These are phyloP conservation scores for Apostichopus leukothele DNA, from an alignment of 53 echinoderm and acorn worm genomes.

Conservation along the genomic window DNA sequence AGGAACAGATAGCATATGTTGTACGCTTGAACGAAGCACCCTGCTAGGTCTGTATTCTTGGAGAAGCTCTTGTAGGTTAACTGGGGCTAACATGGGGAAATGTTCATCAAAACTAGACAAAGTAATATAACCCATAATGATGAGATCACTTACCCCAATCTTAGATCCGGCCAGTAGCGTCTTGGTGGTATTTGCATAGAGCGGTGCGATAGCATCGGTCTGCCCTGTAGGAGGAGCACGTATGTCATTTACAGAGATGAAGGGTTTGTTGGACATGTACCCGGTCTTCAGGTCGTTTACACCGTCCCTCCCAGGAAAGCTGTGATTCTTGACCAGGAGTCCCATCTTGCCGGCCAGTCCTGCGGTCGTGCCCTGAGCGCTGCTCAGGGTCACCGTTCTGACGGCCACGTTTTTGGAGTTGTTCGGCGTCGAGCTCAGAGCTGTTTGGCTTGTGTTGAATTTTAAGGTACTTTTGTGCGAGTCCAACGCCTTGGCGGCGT, in stretches of 20 bases:
- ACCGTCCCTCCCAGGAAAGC: neutral
- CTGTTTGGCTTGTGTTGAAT: neutral
- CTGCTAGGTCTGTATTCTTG: too few relatives aligned
- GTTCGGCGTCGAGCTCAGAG: neutral
- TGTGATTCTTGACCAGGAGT: neutral
- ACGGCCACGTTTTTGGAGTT: neutral
- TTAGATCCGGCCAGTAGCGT: neutral
- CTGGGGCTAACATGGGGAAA: too few relatives aligned
- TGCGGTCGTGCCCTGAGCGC: neutral
- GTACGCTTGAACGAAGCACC: too few relatives aligned
- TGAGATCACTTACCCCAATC: neutral
- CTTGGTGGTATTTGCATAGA: neutral
- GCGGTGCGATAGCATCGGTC: neutral
- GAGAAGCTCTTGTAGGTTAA: too few relatives aligned
- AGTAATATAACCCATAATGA: too few relatives aligned
- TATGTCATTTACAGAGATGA: neutral
- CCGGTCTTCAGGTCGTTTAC: neutral
- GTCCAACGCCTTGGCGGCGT: neutral
- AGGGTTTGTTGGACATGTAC: neutral
- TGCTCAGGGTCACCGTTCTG: neutral
- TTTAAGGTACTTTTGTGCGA: neutral
- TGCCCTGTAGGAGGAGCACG: neutral
- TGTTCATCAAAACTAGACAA: too few relatives aligned
- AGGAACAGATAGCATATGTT: too few relatives aligned
- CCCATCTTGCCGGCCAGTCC: neutral